A percentile compares a stretch with the other conserved stretches of the same genome.
Evolutionary conservation across 2,113 vertebrate genomes (phyloP).

Genomic region (Gavia stellata): DNA sequence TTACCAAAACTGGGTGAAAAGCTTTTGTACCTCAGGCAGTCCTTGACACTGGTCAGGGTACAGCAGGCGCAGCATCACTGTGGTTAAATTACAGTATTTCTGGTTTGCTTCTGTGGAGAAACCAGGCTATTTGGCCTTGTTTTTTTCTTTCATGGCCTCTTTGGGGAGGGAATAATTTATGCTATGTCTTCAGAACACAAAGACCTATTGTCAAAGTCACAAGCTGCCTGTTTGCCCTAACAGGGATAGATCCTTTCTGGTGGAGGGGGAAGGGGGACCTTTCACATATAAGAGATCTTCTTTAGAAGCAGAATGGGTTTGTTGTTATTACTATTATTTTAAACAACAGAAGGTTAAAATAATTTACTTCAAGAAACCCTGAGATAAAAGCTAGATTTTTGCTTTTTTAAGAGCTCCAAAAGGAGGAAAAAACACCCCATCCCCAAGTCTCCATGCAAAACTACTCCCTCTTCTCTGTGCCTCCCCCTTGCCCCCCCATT

Average conservation of each 20-base stretch:
- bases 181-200: background rate
- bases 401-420: background rate
- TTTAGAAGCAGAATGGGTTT: background rate
- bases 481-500: background rate
- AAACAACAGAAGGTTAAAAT: background rate
- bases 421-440: background rate
- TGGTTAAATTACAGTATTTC: background rate
- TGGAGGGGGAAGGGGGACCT: background rate
- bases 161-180: background rate
- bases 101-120: background rate
- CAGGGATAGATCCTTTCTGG: background rate
- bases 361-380: background rate
- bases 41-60: background rate
- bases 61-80: background rate
- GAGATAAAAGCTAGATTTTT: background rate
- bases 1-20: background rate
- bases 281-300: background rate
- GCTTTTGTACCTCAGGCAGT: background rate
- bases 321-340: background rate
- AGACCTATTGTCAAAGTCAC: conserved; percentile 6
- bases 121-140: background rate
- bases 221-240: background rate
- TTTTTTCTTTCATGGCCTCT: background rate
- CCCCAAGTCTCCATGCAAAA: background rate
- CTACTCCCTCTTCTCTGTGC: background rate